Conservation (phyloP, 1,140 invertebrate genomes). For the Ericerus pela region DNA sequence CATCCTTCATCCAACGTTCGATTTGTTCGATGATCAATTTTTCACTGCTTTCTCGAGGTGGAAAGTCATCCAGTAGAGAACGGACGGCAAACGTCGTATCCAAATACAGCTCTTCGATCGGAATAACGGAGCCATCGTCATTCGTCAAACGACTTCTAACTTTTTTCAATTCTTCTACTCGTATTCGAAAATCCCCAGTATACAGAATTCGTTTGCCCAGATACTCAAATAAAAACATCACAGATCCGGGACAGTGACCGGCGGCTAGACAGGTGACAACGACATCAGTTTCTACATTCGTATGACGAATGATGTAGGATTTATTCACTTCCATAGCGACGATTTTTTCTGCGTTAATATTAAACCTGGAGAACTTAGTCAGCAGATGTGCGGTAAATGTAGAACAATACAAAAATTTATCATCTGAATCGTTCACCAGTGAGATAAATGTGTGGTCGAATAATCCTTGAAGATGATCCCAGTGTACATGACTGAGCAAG, state of each 20-base stretch:
- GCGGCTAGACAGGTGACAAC: conserved; percentile 44
- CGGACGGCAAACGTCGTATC: conserved; percentile 50
- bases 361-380: conserved; percentile 14
- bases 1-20: conserved; percentile 36
- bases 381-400: conserved; percentile 24
- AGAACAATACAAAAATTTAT: conserved; percentile 31
- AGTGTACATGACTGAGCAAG: conserved; percentile 50
- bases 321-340: conserved; percentile 24
- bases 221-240: conserved; percentile 54
- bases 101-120: conserved; percentile 45
- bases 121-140: conserved; percentile 35
- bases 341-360: conserved; percentile 11
- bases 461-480: conserved; percentile 49
- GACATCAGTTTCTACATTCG: conserved; percentile 23
- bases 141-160: conserved; percentile 33
- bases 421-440: conserved; percentile 16
- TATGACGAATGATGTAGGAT: background rate
- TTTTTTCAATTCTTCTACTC: background rate
- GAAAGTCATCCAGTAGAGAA: conserved; percentile 36
- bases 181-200: conserved; percentile 46
- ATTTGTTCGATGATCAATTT: conserved; percentile 34
- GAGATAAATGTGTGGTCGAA: conserved; percentile 25
- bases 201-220: conserved; percentile 38
- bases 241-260: conserved; percentile 54
- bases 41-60: conserved; percentile 39